Evolutionary conservation across 1,140 invertebrate genomes (phyloP), one percentile per base, ranked within the genome.

Genomic region (Aphidius ervi): DNA sequence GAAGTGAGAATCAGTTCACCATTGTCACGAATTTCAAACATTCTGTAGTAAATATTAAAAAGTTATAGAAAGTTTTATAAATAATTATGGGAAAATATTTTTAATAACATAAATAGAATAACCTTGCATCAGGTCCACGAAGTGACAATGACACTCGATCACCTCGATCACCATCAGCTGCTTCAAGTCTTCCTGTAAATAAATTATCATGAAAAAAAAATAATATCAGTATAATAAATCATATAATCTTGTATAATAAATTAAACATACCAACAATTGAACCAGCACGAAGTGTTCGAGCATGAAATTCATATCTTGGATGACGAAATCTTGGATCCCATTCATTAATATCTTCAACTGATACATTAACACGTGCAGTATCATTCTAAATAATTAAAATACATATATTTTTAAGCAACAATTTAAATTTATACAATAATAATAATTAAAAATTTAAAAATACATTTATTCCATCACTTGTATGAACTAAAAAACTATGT

Each of bases 271-370:
- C 81, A 50, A 77, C 67, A 53, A 74, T 69, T 6, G 73, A 73
- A 37, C 76, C 75, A 60, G 76, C 78, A 54, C 72, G 60, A 66
- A 78, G 59, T 65, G 74, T 61, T 78, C 83, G 55, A 77, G 82
- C 61, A 86, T 85, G 70, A 84, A 86, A 95, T 79, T 93, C 91
- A 71, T 95, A 96, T 70, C 92, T 88, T 0, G 90, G 86, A 75
- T 91, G 88, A 2, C 90, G 84, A 79, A 97, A 95, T 42, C 91
- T 82, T 2, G 94, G 94, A 75, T 94, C 92, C 91, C 91, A 94
- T 73, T 96, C 93, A 72, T 97, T 97, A 0, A 94, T 89, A 74
- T 95, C 90, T 65, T 92, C 79, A 4, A 97, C 88, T 0, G 87
- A 87, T 7, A 97, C 82, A 59, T 91, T 91, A 0, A 95, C 82